These are phyloP conservation scores for Bradysia coprophila DNA, from an alignment of 1,140 invertebrate genomes.

Conservation along the genomic window DNA sequence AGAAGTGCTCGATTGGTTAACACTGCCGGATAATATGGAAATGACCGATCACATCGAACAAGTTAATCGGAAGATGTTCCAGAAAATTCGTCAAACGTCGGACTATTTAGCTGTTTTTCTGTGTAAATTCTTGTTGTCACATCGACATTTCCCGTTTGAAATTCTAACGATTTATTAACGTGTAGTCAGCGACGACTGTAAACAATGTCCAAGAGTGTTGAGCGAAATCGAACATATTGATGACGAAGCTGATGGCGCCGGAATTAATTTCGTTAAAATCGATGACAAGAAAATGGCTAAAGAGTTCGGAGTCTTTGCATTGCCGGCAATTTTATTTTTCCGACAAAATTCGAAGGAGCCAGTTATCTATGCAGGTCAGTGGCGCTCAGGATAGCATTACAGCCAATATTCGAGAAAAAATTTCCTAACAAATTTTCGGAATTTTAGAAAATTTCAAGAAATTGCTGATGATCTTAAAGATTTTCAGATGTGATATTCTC, in stretches of 20 bases:
- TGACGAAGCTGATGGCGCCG: slow-evolving; percentile 78
- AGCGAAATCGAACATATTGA: slow-evolving; percentile 84
- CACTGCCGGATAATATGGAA: slow-evolving; percentile 87
- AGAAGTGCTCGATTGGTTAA: slow-evolving; percentile 84
- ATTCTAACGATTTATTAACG: slow-evolving; percentile 1
- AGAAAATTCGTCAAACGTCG: slow-evolving; percentile 73
- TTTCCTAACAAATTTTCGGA: too few species aligned
- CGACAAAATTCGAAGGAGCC: slow-evolving; percentile 75
- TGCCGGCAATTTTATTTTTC: slow-evolving; percentile 80
- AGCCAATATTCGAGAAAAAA: too few species aligned
- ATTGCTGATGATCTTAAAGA: too few species aligned
- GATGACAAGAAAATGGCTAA: slow-evolving; percentile 75
- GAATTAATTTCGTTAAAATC: slow-evolving; percentile 86
- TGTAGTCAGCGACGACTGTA: slow-evolving; percentile 83
- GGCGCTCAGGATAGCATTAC: too few species aligned
- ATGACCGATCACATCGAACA: slow-evolving; percentile 83
- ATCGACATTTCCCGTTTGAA: slow-evolving; percentile 1
- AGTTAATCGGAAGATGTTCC: slow-evolving; percentile 85
- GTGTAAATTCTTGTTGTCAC: slow-evolving; percentile 45
- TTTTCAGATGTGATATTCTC: too few species aligned
- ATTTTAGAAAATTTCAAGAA: too few species aligned
- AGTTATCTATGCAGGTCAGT: slow-evolving; percentile 75
- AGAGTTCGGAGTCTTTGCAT: slow-evolving; percentile 68
- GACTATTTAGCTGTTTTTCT: slow-evolving; percentile 91
- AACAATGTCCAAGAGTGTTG: slow-evolving; percentile 77